Base-by-base conservation (phyloP, 2,113 vertebrate genomes). In the Heterochromis multidens region DNA sequence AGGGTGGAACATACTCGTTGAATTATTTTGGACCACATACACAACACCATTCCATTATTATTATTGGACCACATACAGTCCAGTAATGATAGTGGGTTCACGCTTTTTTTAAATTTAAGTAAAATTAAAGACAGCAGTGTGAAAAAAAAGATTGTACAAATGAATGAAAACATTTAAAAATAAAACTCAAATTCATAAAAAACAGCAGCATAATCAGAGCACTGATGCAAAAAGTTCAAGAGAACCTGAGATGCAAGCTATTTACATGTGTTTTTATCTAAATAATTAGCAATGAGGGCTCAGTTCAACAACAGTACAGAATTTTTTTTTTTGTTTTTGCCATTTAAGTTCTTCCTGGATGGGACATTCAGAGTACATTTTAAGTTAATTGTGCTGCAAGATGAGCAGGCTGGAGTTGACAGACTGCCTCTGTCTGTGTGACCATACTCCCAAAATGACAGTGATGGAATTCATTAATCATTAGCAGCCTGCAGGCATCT, bases 381-480 rank as follows among this genome's bases (percentile, higher is more conserved):
- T 25, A 61, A 65, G 70, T 12, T 49, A 25, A 83, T 79, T 79
- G 43, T 56, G 27, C 23, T 33, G 59, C 8, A 3, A 79, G 74
- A 82, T 17, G 80, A 88, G 59, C 84, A 54, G 46, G 35, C 40
- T 33, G 10, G 33, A 63, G 43, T 84, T 82, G 87, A 89, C 83
- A 83, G 86, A 61, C 89, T 79, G 77, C 72, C 31, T 84, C 43
- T 61, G 76, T 88, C 54, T 88, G 21, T 77, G 72, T 70, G 88
- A 89, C 88, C 77, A 56, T 16, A 62, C 49, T 82, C 62, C 79
- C 72, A 9, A 77, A 84, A 79, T 91, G 89, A 90, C 92, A 92
- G 77, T 79, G 87, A 90, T 84, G 78, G 92, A 90, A 92, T 94
- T 82, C 85, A 93, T 93, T 86, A 92, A 94, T 93, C 93, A 93